A percentile compares a stretch with the other conserved stretches of the same genome.
Evolutionary conservation across 2,797 vertebrate genomes (phyloP).

Genomic region (Ptychadena robeensis): DNA sequence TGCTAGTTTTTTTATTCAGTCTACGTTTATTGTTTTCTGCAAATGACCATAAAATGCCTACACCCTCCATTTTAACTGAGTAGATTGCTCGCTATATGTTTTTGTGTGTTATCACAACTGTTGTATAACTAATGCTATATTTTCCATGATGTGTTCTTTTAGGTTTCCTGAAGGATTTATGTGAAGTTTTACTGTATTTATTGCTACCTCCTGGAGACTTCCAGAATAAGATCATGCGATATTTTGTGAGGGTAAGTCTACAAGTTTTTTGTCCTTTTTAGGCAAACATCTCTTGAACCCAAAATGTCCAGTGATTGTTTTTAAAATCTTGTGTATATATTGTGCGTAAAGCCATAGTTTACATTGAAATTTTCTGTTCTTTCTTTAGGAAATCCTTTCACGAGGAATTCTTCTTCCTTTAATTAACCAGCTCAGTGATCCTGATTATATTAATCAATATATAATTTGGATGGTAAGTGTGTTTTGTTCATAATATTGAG

Average conservation of each 20-base stretch:
- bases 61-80: no score
- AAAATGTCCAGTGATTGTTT: not conserved
- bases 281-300: no score
- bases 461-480: slow-evolving; percentile 98
- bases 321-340: not conserved
- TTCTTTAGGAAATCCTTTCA: slow-evolving; percentile 91
- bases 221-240: slow-evolving; percentile 99
- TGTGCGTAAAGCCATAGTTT: not conserved
- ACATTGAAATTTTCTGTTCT: not conserved
- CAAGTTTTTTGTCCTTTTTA: not conserved
- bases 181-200: slow-evolving; percentile 97
- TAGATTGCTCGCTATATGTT: not conserved
- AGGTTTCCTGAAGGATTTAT: slow-evolving; percentile 97
- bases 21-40: no score
- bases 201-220: slow-evolving; percentile 99
- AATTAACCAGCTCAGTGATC: slow-evolving; percentile 98
- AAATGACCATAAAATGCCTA: no score
- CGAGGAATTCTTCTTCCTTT: slow-evolving; percentile 96
- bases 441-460: slow-evolving; percentile 99
- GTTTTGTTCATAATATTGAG: not conserved
- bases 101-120: not conserved
- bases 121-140: not conserved
- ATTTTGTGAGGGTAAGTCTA: slow-evolving; percentile 92
- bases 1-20: no score
- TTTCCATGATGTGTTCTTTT: slow-evolving; percentile 57